These are phyloP conservation scores for Molossus molossus DNA, from an alignment of 2,797 vertebrate genomes.

Conservation along the genomic window DNA sequence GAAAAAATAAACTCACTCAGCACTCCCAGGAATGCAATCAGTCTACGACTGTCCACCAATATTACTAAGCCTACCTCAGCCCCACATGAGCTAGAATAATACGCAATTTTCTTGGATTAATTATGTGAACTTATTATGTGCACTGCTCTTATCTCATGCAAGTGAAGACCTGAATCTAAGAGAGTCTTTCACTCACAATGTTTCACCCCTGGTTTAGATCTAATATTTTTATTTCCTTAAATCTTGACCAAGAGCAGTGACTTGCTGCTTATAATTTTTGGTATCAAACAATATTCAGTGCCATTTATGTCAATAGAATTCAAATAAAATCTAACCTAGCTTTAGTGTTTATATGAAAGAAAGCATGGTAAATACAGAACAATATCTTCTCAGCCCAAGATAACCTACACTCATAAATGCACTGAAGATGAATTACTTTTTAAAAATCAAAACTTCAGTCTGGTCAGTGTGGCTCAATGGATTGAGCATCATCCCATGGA, in stretches of 20 bases:
- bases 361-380: slow-evolving; percentile 52
- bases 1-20: slow-evolving; percentile 57
- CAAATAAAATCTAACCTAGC: slow-evolving; percentile 64
- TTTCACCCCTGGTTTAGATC: slow-evolving; percentile 5
- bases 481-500: too few species aligned
- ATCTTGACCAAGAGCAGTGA: not conserved
- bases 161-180: slow-evolving; percentile 57
- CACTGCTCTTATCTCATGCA: slow-evolving; percentile 35
- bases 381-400: slow-evolving; percentile 39
- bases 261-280: slow-evolving; percentile 49
- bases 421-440: slow-evolving; percentile 36
- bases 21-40: not conserved
- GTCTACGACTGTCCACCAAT: slow-evolving; percentile 15
- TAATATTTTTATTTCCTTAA: slow-evolving; percentile 33
- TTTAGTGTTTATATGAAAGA: slow-evolving; percentile 61
- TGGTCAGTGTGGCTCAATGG: too few species aligned
- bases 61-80: not conserved
- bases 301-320: slow-evolving; percentile 38
- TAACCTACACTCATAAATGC: slow-evolving; percentile 61
- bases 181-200: slow-evolving; percentile 22
- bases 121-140: slow-evolving; percentile 26
- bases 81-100: slow-evolving; percentile 5
- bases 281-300: slow-evolving; percentile 25
- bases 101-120: slow-evolving; percentile 64
- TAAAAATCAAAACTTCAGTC: slow-evolving; percentile 30